Base-by-base conservation (phyloP, 2,113 vertebrate species). In the Pimephales promelas region DNA sequence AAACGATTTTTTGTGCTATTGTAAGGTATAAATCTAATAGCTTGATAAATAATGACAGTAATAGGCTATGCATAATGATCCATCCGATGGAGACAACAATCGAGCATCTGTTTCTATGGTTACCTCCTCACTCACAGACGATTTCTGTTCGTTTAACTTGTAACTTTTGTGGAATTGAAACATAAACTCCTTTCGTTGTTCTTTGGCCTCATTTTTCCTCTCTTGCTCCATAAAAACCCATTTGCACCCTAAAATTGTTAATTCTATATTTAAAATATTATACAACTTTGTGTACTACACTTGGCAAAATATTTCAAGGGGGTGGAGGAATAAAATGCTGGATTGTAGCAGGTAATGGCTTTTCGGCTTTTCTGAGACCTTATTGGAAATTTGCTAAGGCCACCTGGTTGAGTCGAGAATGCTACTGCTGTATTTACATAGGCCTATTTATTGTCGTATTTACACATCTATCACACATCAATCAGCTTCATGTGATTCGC, bases 401-500 rank as follows among this genome's bases (percentile, higher is more conserved):
- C 71, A 11, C 4, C 11, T 73, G 71, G 7, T 49, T 28, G 11
- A 14, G 40, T 73, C 18, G 11, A 24, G 40, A 72, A 47, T 11
- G 47, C 14, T 66, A 22, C 64, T 68, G 64, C 3, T 64, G 61
- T 62, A 68, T 34, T 36, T 68, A 10, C 31, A 22, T 68, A n/a
- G n/a, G n/a, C n/a, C n/a, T n/a, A 70, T 70, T 68, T 40, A 2
- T 68, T 40, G 40, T 40, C 34, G 28, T 59, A 79, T 79, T 79
- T 79, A 62, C 76, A 79, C 36, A 61, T 59, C 54, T 40, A 24
- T 59, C 54, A 45, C 76, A 28, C 56, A 61, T 59, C 54, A 24
- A 16, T 59, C 34, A 43, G 31, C 24, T 75, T 75, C 4, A 16
- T 9, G 10, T 61, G 74, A 13, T 57, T 57, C 2, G 14, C 49